Evolutionary conservation across 1,140 invertebrate genomes (phyloP).

Genomic region (Apocrypta bakeri): DNA sequence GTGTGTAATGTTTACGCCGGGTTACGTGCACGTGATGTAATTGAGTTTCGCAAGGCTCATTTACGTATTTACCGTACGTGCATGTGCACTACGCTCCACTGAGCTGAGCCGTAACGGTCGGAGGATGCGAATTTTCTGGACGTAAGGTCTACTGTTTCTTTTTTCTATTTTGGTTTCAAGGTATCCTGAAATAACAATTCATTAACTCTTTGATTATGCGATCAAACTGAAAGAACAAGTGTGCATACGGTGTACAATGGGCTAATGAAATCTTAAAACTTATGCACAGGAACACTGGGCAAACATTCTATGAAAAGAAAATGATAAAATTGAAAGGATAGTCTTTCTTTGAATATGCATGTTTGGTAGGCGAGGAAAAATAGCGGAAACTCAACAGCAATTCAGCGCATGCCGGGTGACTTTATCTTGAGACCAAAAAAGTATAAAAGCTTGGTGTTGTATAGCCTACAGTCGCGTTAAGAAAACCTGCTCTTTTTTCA

Average conservation of each 20-base stretch:
- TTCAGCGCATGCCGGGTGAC: too few species aligned
- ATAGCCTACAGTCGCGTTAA: not conserved
- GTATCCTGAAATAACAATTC: too few species aligned
- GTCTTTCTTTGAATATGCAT: too few species aligned
- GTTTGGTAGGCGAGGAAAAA: not conserved
- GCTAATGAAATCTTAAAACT: too few species aligned
- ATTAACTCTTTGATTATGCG: too few species aligned
- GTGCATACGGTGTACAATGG: too few species aligned
- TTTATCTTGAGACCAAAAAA: not conserved
- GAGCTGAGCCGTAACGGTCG: not conserved
- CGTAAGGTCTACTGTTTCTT: not conserved
- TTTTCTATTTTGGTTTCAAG: too few species aligned
- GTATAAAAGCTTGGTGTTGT: not conserved
- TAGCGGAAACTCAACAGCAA: not conserved
- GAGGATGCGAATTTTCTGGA: not conserved
- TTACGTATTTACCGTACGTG: conserved; percentile 29
- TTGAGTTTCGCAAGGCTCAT: conserved; percentile 36
- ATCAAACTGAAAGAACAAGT: too few species aligned
- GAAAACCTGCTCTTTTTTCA: conserved; percentile 20
- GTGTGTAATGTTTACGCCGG: conserved; percentile 22
- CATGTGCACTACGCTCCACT: not conserved
- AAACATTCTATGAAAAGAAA: too few species aligned
- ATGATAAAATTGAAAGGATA: too few species aligned
- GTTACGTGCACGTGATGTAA: conserved; percentile 43
- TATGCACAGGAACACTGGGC: too few species aligned